Percentiles rank a stretch among this genome's conserved stretches.
Conservation (phyloP, 2,113 vertebrate genomes). For the Dunckerocampus dactyliophorus region DNA sequence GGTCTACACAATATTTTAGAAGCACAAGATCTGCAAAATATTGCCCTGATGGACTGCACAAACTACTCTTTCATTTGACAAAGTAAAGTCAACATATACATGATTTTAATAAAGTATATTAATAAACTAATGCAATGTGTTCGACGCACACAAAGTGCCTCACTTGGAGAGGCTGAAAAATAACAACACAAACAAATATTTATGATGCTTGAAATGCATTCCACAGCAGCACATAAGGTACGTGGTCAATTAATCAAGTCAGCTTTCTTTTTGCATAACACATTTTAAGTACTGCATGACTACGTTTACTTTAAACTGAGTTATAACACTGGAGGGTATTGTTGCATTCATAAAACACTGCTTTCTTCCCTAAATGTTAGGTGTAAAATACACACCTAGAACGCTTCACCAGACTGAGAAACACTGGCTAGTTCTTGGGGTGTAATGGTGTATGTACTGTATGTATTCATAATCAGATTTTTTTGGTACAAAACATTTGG, state of each 20-base stretch:
- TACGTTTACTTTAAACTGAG: neutral
- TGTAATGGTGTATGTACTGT: too few relatives aligned
- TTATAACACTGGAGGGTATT: neutral
- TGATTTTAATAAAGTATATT: neutral
- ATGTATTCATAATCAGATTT: too few relatives aligned
- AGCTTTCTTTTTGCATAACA: neutral
- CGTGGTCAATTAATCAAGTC: neutral
- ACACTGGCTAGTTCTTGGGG: neutral
- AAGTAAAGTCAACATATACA: neutral
- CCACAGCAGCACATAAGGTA: neutral
- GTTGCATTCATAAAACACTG: neutral
- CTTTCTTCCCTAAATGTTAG: neutral
- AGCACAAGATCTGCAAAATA: too few relatives aligned
- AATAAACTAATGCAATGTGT: neutral
- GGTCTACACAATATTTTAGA: too few relatives aligned
- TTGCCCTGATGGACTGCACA: too few relatives aligned
- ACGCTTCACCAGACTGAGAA: neutral
- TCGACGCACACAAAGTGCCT: neutral
- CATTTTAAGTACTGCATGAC: neutral
- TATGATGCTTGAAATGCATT: neutral
- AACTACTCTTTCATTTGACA: neutral
- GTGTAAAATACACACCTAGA: too few relatives aligned
- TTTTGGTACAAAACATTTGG: too few relatives aligned
- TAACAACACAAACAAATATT: neutral
- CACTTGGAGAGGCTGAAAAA: neutral